Base-by-base conservation (phyloP, 2,113 vertebrate species). In the Passer montanus region DNA sequence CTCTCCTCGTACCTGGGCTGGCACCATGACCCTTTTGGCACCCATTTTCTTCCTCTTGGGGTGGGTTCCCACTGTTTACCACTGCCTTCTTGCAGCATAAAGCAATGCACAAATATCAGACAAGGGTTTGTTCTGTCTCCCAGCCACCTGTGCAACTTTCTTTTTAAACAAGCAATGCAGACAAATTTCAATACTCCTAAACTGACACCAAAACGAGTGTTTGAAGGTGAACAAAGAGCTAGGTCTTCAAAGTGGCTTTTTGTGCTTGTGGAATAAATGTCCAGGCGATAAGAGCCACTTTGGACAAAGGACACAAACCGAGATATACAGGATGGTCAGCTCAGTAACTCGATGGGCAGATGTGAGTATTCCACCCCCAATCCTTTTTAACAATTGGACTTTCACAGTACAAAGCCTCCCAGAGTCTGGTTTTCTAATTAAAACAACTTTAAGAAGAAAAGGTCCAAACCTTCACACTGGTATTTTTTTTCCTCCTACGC, bases 341-440 rank as follows among this genome's bases (percentile, higher is more conserved):
- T 80, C 68, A 17, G 72, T 88, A 90, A 82, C 85, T 77, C 28
- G 33, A 84, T 74, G 87, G 78, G 63, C 63, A 83, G 62, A 88
- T 0, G 6, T 46, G n/a, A 85, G 30, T 74, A 56, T 90, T 60
- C 83, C 55, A 86, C 43, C 68, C 18, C 41, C 75, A 73, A 43
- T 53, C n/a, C 47, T 84, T 39, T 93, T 70, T 84, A 92, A 90
- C 72, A 93, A 93, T 74, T 77, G 52, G 27, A 63, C 43, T 93
- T 90, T 77, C 39, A 81, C 22, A 59, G 87, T 49, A 93, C 56
- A 91, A 93, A 86, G 55, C 19, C 27, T 96, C 35, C 24, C 52
- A 50, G 55, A 90, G 52, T 83, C 75, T 96, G 72, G 9, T 88
- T 95, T 97, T 95, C 85, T 88, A 97, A 97, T 97, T 93, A 95